Percentiles rank a stretch among this genome's conserved stretches.
Evolutionary conservation across 2,888 invertebrate species (phyloP).

Genomic region (Drosophila incognita): DNA sequence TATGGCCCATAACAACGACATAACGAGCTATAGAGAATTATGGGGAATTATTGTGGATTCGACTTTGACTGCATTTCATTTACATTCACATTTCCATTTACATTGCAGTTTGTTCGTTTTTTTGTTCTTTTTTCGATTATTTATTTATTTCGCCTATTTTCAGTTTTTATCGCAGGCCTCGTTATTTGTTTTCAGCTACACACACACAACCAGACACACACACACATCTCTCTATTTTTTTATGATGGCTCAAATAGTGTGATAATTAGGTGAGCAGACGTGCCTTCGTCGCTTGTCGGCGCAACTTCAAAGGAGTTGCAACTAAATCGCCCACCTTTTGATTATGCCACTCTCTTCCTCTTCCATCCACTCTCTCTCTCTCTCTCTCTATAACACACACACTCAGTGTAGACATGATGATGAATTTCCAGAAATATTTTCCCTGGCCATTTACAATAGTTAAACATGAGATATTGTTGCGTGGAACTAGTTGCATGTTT

Average conservation of each 20-base stretch:
- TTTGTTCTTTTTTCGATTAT: constrained; percentile 42
- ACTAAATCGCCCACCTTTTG: constrained; percentile 41
- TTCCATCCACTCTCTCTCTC: neutral
- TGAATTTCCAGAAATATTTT: constrained; percentile 58
- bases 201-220: constrained; percentile 7
- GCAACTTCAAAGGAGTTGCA: constrained; percentile 63
- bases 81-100: constrained; percentile 30
- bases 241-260: constrained; percentile 78
- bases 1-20: constrained; percentile 69
- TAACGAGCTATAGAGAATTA: constrained; percentile 29
- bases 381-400: neutral
- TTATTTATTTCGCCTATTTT: constrained; percentile 66
- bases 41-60: constrained; percentile 29
- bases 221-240: constrained; percentile 28
- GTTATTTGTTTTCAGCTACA: constrained; percentile 53
- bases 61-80: constrained; percentile 43
- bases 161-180: constrained; percentile 34
- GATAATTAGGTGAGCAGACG: constrained; percentile 80
- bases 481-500: constrained; percentile 1
- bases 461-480: constrained; percentile 39
- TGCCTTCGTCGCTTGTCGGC: constrained; percentile 40
- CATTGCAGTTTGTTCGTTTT: constrained; percentile 41
- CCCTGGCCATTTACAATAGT: constrained; percentile 50
- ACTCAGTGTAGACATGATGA: constrained; percentile 35
- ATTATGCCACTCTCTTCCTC: constrained; percentile 11